Base-by-base conservation (phyloP, 2,888 invertebrate genomes). In the Harpalus rufipes region DNA sequence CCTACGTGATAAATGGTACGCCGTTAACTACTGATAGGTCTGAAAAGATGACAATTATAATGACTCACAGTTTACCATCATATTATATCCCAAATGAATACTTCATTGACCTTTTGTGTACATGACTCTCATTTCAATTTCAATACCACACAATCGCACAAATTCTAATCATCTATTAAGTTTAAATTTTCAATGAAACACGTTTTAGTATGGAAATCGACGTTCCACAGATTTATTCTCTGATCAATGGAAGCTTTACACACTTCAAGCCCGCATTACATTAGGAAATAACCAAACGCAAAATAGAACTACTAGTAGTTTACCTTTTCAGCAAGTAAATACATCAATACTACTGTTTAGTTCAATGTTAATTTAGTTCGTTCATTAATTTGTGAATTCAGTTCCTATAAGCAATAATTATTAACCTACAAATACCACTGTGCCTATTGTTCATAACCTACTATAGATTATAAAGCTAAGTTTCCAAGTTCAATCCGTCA, bases 11-110 rank as follows among this genome's bases (percentile, higher is more conserved):
- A 72, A 82, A 82, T 82, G 81, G 59, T 72, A 25, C 7, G 39
- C 56, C 72, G 58, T 83, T 83, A 74, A 83, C 83, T 83, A 83
- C 83, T 59, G 76, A 83, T 76, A 83, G 32, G 44, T 59, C 59
- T 44, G 58, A 59, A 83, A 74, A 83, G 83, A 83, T 83, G 83
- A 83, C 74, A 83, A 74, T 82, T 65, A 82, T 32, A 82, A 83
- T 7, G 44, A 39, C n/a, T 68, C 68, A 68, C 32, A 68, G 68
- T 41, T 68, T 32, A 68, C 39, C 65, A 65, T 65, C 14, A 39
- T 65, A 59, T 14, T 18, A 6, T 32, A 5, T 32, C 1, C 58
- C n/a, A n/a, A 16, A 7, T 59, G 16, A 14, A 59, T 16, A 32
- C 32, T 65, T 32, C 65, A 65, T 32, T 65, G 65, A 3, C 32